Conservation (phyloP, 92 coral and sea anemone genomes). For the Nematostella vectensis region DNA sequence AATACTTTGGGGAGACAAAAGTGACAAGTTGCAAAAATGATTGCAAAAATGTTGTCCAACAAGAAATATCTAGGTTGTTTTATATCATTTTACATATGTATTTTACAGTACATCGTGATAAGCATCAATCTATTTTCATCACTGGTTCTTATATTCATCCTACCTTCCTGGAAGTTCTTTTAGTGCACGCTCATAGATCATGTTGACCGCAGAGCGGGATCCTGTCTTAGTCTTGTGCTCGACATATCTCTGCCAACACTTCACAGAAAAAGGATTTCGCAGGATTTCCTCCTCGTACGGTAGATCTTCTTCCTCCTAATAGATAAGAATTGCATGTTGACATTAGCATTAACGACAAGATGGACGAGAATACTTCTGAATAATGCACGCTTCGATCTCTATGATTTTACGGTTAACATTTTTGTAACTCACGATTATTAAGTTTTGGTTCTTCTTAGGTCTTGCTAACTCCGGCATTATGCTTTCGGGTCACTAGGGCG, state of each 20-base stretch:
- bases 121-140: too few species aligned
- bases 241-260: conserved; percentile 90
- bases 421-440: not conserved
- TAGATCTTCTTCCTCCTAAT: conserved; percentile 96
- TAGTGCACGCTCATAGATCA: conserved; percentile 86
- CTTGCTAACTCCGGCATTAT: too few species aligned
- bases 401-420: too few species aligned
- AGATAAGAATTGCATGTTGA: not conserved
- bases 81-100: too few species aligned
- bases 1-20: too few species aligned
- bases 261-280: conserved; percentile 93
- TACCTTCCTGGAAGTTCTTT: conserved; percentile 99
- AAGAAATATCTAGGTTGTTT: too few species aligned
- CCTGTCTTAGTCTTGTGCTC: conserved; percentile 87
- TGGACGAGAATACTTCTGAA: not conserved
- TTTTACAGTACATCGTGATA: too few species aligned
- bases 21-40: too few species aligned
- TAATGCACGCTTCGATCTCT: not conserved
- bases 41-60: too few species aligned
- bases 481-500: too few species aligned
- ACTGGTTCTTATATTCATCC: too few species aligned
- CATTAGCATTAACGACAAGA: not conserved
- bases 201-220: conserved; percentile 65
- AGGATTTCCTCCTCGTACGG: conserved; percentile 94
- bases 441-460: not conserved